Conservation (phyloP, 2,113 vertebrate species). For the Tretioscincus oriximinensis region DNA sequence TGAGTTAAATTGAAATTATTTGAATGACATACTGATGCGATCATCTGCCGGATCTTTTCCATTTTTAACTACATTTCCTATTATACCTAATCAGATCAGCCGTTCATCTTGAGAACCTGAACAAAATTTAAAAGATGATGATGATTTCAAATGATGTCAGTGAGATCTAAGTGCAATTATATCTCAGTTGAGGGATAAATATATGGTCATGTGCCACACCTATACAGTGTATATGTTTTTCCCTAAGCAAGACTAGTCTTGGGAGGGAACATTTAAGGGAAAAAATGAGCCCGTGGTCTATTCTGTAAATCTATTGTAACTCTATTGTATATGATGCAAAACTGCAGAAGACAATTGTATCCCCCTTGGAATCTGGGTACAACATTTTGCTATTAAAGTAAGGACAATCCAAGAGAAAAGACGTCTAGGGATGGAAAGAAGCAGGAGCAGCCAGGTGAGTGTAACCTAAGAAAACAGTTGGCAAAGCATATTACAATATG, state of each 20-base stretch:
- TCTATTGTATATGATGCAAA: neutral
- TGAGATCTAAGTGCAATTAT: neutral
- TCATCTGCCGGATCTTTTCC: no score
- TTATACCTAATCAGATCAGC: no score
- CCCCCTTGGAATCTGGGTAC: neutral
- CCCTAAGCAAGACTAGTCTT: neutral
- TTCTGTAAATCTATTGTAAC: neutral
- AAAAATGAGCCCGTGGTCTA: neutral
- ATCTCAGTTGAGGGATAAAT: neutral
- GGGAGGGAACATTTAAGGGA: neutral
- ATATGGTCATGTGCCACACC: neutral
- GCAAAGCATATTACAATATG: neutral
- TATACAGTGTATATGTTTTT: neutral
- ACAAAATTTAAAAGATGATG: no score
- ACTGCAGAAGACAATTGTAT: neutral
- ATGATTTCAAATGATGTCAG: no score
- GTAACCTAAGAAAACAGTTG: no score
- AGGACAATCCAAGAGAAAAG: neutral
- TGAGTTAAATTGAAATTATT: neutral
- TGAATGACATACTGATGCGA: neutral
- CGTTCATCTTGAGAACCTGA: no score
- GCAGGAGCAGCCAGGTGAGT: neutral
- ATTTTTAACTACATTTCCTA: no score
- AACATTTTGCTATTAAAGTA: neutral
- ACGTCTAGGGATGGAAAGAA: neutral